Base-by-base conservation (phyloP, 2,797 vertebrate species). In the Falco berigora region DNA sequence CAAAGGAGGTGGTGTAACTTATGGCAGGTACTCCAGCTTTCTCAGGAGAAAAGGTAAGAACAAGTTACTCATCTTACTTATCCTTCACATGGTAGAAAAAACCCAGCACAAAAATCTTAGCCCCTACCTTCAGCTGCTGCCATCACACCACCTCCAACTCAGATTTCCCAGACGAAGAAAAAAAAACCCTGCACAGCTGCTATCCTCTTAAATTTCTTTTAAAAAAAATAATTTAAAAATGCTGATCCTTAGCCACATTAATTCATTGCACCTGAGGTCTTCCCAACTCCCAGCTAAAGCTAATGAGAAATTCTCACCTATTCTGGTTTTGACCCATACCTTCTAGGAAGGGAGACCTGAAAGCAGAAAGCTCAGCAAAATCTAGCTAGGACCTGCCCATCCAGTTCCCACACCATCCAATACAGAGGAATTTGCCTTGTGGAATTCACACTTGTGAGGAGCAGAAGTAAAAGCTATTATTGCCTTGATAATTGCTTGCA, bases 331-430 rank as follows among this genome's bases (percentile, higher is more conserved):
- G 44, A 38, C 58, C 15, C 72, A 64, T 25, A 82, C 84, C 90
- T 91, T 85, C 11, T 8, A 87, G 94, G 71, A 95, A 82, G 52
- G 30, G 67, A 87, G 74, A 69, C 36, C 50, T 27, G 49, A 59
- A 76, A 82, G 69, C 23, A 67, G 58, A 95, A 63, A 95, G 81
- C 89, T 96, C 89, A 94, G 92, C 89, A 67, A 38, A 95, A 94
- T 69, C 81, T 85, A 88, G 75, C 68, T n/a, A 0, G 64, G 84
- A 95, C 92, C 81, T 95, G 91, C 81, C 84, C 32, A 5, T 93
- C 84, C 87, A 56, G 87, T 88, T 89, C 64, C 64, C 56, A 21
- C 44, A 9, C 7, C 67, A 82, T 46, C 46, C 25, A 44, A 18
- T 10, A 23, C 8, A 1, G 47, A 69, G 71, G 59, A 69, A 92